Evolutionary conservation across 2,113 vertebrate species (phyloP).

Genomic region (Speoplatyrhinus poulsoni): DNA sequence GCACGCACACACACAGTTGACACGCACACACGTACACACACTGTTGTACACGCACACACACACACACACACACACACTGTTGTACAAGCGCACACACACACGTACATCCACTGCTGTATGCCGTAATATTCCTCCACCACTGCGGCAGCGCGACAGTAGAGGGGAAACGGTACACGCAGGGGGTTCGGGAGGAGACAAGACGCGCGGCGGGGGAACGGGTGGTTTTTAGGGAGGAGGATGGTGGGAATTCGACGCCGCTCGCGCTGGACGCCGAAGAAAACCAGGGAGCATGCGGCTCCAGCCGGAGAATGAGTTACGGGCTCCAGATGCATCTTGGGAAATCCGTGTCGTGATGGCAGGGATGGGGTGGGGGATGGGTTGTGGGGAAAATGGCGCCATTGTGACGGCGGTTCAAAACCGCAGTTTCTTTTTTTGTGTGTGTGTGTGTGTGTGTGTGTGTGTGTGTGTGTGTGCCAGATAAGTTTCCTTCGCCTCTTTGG

Average conservation of each 20-base stretch:
- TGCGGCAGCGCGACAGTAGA: not conserved
- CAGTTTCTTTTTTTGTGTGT: conserved; percentile 28
- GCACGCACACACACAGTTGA: conserved; percentile 9
- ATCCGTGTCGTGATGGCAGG: conserved; percentile 41
- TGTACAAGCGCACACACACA: conserved; percentile 24
- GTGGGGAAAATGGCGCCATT: conserved; percentile 61
- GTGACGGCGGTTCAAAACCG: conserved; percentile 61
- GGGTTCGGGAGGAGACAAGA: not conserved
- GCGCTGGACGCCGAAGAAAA: conserved; percentile 48
- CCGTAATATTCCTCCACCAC: no score
- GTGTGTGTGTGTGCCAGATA: not conserved
- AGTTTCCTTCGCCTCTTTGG: conserved; percentile 8
- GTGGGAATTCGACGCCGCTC: conserved; percentile 1
- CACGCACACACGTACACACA: conserved; percentile 5
- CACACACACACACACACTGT: conserved; percentile 5
- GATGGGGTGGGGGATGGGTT: conserved; percentile 34
- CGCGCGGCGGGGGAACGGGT: no score
- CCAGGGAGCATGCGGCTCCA: conserved; percentile 28
- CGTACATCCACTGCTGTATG: not conserved
- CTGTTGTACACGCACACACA: conserved; percentile 17
- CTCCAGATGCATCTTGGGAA: conserved; percentile 64
- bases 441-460: conserved; percentile 18
- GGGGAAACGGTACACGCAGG: not conserved
- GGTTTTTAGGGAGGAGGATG: no score
- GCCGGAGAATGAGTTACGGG: conserved; percentile 54